phyloP scores from a whole-genome alignment of 2,888 invertebrate species.

The Acleris laterana region DNA sequence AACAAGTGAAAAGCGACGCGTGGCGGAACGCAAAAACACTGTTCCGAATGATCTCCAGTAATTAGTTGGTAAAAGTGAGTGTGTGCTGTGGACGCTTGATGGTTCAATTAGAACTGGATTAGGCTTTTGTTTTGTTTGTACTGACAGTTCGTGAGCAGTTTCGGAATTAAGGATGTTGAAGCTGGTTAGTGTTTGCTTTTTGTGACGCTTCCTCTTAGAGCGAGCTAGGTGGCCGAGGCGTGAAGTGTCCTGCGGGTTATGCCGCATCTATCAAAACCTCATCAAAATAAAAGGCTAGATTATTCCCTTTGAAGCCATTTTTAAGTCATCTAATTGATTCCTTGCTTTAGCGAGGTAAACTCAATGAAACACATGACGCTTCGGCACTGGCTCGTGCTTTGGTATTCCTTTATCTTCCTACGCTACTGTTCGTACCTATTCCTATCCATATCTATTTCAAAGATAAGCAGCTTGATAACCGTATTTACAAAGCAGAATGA shows the following conservation, averaged over 20 bases:
- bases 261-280: background rate
- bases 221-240: background rate
- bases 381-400: conserved; percentile 10
- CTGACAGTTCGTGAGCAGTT: conserved; percentile 53
- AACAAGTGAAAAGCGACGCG: conserved; percentile 69
- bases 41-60: conserved; percentile 73
- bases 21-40: conserved; percentile 74
- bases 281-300: background rate
- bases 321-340: background rate
- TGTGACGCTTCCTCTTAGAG: conserved; percentile 48
- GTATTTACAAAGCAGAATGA: conserved; percentile 11
- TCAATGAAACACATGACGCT: conserved; percentile 4
- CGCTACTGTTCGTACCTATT: conserved; percentile 15
- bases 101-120: conserved; percentile 75
- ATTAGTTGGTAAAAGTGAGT: conserved; percentile 82
- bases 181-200: conserved; percentile 68
- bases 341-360: background rate
- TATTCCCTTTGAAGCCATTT: background rate
- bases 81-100: conserved; percentile 76
- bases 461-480: conserved; percentile 30
- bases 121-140: conserved; percentile 59
- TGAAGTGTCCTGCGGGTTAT: conserved; percentile 8
- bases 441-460: conserved; percentile 14
- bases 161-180: conserved; percentile 73
- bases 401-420: conserved; percentile 28